Conservation (phyloP, 2,888 invertebrate genomes). For the Meiosimyza platycephala region DNA sequence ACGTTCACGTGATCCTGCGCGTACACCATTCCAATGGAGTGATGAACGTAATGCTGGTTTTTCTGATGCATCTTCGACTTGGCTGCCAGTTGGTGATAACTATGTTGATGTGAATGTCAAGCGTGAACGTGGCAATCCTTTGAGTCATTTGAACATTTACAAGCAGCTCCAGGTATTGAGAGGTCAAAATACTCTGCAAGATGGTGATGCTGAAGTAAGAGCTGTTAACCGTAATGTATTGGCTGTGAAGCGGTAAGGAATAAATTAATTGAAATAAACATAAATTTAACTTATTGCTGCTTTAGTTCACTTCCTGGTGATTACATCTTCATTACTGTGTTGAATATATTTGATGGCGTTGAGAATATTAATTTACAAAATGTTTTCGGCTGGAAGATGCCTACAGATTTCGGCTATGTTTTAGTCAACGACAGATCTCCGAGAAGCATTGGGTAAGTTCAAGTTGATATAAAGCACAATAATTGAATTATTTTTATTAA, state of each 20-base stretch:
- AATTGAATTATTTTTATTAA: neutral
- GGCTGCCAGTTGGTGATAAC: constrained; percentile 69
- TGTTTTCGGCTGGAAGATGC: constrained; percentile 48
- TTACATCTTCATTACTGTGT: constrained; percentile 66
- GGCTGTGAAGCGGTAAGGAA: constrained; percentile 61
- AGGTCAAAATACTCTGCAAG: constrained; percentile 67
- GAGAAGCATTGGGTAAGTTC: constrained; percentile 51
- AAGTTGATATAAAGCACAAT: neutral
- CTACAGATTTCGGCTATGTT: constrained; percentile 54
- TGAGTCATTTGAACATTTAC: constrained; percentile 74
- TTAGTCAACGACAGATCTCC: constrained; percentile 58
- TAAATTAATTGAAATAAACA: constrained; percentile 51
- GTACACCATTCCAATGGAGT: constrained; percentile 76
- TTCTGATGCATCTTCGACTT: constrained; percentile 55
- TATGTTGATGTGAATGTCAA: constrained; percentile 72
- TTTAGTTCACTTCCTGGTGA: constrained; percentile 51
- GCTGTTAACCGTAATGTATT: constrained; percentile 67
- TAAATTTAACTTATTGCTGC: neutral
- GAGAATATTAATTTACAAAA: constrained; percentile 64
- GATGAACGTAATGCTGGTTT: constrained; percentile 62
- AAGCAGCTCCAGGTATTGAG: constrained; percentile 69
- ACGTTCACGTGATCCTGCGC: constrained; percentile 72
- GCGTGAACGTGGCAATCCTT: constrained; percentile 65
- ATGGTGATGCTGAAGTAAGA: constrained; percentile 69
- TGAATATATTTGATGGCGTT: constrained; percentile 66